These are phyloP conservation scores for Colius striatus DNA, from an alignment of 2,113 vertebrate species.

Conservation along the genomic window DNA sequence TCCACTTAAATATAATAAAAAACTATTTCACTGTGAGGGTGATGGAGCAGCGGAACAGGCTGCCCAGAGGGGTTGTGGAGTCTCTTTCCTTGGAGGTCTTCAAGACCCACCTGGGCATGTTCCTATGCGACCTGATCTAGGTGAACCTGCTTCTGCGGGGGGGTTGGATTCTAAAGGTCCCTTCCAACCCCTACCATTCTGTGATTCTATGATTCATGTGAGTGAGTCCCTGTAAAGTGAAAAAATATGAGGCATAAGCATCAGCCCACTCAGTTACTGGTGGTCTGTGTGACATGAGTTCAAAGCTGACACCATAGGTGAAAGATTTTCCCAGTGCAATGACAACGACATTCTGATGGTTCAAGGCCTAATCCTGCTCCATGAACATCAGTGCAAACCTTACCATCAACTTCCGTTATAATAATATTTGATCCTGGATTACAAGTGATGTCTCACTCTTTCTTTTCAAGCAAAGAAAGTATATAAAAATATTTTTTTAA, in stretches of 20 bases:
- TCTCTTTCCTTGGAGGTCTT: too few species aligned
- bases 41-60: too few species aligned
- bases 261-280: neutral
- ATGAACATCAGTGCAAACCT: neutral
- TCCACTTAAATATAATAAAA: too few species aligned
- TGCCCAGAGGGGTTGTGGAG: too few species aligned
- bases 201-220: neutral
- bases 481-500: too few species aligned
- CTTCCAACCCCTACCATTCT: too few species aligned
- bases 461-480: neutral
- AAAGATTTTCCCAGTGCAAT: neutral
- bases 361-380: neutral
- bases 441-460: rapidly evolving
- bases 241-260: neutral
- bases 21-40: too few species aligned
- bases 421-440: neutral
- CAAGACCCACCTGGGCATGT: too few species aligned
- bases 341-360: neutral
- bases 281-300: neutral
- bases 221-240: neutral
- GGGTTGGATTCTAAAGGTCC: too few species aligned
- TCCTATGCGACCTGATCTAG: too few species aligned
- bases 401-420: neutral
- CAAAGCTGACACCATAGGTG: neutral
- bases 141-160: too few species aligned